These are phyloP conservation scores for Ditylenchus dipsaci DNA, from an alignment of 1,140 invertebrate genomes.

Conservation along the genomic window DNA sequence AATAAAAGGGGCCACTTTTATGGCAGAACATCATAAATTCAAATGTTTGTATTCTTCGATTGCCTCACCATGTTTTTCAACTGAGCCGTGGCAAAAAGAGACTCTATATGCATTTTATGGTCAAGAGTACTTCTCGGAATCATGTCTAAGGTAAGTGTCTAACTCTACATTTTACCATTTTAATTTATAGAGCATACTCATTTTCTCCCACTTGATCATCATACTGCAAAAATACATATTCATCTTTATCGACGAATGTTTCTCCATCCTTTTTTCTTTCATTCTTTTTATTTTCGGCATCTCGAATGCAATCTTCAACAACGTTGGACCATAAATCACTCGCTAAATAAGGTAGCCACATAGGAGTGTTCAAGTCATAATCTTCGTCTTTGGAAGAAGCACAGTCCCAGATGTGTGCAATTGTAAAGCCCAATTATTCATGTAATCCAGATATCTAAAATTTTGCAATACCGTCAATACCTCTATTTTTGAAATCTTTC, in stretches of 20 bases:
- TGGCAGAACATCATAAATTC: too few species aligned
- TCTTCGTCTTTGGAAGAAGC: constrained; percentile 98
- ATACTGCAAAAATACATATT: constrained; percentile 65
- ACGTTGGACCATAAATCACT: constrained; percentile 99
- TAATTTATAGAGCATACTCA: constrained; percentile 3
- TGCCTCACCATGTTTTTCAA: too few species aligned
- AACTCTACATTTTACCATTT: too few species aligned
- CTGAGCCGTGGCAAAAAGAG: too few species aligned
- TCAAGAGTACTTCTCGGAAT: too few species aligned
- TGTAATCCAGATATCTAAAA: constrained; percentile 75
- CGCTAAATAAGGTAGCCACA: constrained; percentile 91
- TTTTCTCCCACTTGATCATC: constrained; percentile 52
- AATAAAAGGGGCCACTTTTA: too few species aligned
- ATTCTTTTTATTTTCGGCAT: constrained; percentile 80
- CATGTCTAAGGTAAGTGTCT: too few species aligned
- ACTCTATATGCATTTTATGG: too few species aligned
- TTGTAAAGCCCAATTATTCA: constrained; percentile 94
- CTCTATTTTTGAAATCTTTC: too few species aligned
- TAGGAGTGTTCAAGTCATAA: constrained; percentile 86
- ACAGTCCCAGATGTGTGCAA: constrained; percentile 99
- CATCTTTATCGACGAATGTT: constrained; percentile 68
- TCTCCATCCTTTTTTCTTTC: constrained; percentile 78
- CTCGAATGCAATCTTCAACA: constrained; percentile 96
- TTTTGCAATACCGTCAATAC: too few species aligned
- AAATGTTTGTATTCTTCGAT: too few species aligned